These are phyloP conservation scores for Haplochromis vanheusdeni DNA, from an alignment of 2,113 vertebrate genomes.

Conservation along the genomic window DNA sequence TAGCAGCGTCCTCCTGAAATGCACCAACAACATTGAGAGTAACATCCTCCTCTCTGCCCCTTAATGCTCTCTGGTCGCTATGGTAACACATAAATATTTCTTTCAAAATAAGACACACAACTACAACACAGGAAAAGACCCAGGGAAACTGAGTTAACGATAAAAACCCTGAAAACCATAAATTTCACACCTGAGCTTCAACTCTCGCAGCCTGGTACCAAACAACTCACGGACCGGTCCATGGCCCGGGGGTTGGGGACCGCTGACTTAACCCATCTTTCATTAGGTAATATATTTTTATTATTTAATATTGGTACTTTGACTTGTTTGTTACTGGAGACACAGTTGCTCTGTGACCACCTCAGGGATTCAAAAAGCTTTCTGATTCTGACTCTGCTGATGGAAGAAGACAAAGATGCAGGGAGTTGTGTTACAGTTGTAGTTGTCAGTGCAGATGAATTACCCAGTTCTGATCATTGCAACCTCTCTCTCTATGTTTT, in stretches of 20 bases:
- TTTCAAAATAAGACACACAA: background rate
- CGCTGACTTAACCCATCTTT: background rate
- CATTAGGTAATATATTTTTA: background rate
- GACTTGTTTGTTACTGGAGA: background rate
- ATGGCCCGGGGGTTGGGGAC: background rate
- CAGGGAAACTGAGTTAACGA: rapidly evolving
- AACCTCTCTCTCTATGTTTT: background rate
- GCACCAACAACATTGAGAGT: background rate
- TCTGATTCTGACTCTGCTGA: background rate
- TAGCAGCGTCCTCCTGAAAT: background rate
- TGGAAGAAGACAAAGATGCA: background rate
- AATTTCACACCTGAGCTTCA: background rate
- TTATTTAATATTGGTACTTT: background rate
- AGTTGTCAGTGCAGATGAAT: background rate
- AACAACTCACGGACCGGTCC: background rate
- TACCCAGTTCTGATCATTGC: background rate
- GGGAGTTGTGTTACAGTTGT: background rate
- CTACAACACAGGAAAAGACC: background rate
- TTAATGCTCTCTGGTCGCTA: background rate
- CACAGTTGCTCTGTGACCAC: background rate
- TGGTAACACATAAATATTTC: background rate
- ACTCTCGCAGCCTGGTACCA: background rate
- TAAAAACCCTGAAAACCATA: background rate
- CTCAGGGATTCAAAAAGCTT: background rate
- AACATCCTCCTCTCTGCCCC: background rate